Percentiles rank a stretch among this genome's conserved stretches.
phyloP scores from a whole-genome alignment of 1,140 invertebrate genomes.

The Yoshiicerus persimilis region DNA sequence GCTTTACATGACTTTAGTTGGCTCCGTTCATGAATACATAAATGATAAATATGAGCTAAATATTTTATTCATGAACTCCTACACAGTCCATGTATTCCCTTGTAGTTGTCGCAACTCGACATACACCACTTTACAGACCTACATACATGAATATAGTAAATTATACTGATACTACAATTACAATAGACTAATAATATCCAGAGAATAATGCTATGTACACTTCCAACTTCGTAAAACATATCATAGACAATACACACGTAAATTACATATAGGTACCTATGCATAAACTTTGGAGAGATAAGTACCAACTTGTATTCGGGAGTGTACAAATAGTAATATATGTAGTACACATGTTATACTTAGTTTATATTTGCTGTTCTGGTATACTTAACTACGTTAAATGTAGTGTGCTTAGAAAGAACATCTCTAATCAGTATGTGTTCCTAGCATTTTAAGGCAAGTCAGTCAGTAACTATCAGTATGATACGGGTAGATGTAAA shows the following conservation, averaged over 20 bases:
- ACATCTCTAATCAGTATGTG: not conserved
- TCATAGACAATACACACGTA: not conserved
- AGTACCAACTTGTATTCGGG: not conserved
- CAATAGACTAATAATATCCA: not conserved
- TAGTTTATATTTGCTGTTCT: too few relatives aligned
- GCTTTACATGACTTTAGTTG: conserved; percentile 13
- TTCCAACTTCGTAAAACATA: not conserved
- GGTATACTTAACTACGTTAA: too few relatives aligned
- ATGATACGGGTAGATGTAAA: not conserved
- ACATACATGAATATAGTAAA: not conserved
- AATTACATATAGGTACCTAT: not conserved
- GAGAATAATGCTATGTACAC: not conserved
- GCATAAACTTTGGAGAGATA: not conserved
- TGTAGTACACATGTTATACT: too few relatives aligned
- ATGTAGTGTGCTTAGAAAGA: not conserved
- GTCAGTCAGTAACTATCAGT: not conserved
- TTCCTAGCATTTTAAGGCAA: not conserved
- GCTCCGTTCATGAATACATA: conserved; percentile 25
- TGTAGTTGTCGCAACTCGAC: not conserved
- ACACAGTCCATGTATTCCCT: not conserved
- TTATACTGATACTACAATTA: not conserved
- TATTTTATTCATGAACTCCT: conserved; percentile 28
- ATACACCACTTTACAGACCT: not conserved
- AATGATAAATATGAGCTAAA: conserved; percentile 28
- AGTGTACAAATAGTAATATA: too few relatives aligned